Base-by-base conservation (phyloP, 2,113 vertebrate genomes). In the Tauraco erythrolophus region DNA sequence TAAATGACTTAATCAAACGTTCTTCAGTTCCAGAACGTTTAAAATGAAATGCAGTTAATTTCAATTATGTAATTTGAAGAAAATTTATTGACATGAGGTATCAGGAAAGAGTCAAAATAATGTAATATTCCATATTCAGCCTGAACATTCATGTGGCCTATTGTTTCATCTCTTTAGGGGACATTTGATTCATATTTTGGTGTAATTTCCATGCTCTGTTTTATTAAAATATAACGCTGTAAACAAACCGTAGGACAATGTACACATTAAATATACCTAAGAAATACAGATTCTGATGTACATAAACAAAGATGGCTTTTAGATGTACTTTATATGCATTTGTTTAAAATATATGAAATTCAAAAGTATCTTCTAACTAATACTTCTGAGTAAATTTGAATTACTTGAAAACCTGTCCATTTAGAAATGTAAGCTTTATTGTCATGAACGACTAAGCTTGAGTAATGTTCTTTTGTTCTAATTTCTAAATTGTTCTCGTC, bases 401-500 rank as follows among this genome's bases (percentile, higher is more conserved):
- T 87, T 64, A 17, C 33, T 90, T 86, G n/a, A 88, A 72, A 91
- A 94, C 8, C 2, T 56, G 23, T 35, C 72, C 31, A n/a, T 64
- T 78, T 75, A 87, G 56, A 89, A 84, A 30, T 4, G 2, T 50
- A 58, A 57, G 7, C 35, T 83, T 92, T 58, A 50, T 21, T 86
- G 35, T 53, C 6, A 4, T n/a, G 27, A 35, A 85, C 56, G 43
- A 31, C 6, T 51, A 64, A 79, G 10, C 48, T 71, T 58, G 35
- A 27, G 10, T 81, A 37, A 41, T 71, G 3, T 48, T 82, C 8
- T 84, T 83, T 77, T 81, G 33, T 37, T 80, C 57, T 87, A 60
- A 78, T 76, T 79, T 94, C 33, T 76, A 30, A 76, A 58, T 83
- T 86, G 13, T 94, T 95, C 19, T 85, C 93, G 65, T 66, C 74